Conservation (phyloP, 2,888 invertebrate species). For the Hipparchia sbordonii region DNA sequence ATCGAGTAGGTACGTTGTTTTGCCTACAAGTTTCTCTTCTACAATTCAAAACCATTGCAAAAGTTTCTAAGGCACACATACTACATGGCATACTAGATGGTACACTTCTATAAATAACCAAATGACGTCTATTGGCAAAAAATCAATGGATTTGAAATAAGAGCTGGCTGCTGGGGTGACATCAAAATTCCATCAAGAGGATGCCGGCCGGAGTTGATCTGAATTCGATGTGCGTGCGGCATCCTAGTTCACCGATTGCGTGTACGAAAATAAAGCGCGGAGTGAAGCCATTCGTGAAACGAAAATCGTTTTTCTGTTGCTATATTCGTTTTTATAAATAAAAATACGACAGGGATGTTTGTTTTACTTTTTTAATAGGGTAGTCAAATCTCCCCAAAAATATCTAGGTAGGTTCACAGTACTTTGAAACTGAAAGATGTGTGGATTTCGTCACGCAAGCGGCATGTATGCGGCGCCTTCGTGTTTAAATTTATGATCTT, state of each 20-base stretch:
- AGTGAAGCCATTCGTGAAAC: slow-evolving; percentile 33
- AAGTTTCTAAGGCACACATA: no score
- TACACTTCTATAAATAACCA: slow-evolving; percentile 2
- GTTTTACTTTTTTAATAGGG: slow-evolving; percentile 4
- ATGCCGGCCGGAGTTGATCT: slow-evolving; percentile 59
- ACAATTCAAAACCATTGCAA: no score
- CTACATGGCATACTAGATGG: no score
- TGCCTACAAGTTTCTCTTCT: no score
- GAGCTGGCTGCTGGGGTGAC: slow-evolving; percentile 51
- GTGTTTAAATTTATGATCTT: no score
- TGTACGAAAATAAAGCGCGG: slow-evolving; percentile 36
- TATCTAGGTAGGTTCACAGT: no score
- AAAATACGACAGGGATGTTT: slow-evolving; percentile 1
- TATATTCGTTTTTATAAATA: slow-evolving; percentile 25
- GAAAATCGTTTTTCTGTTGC: slow-evolving; percentile 29
- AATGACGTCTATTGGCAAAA: slow-evolving; percentile 12
- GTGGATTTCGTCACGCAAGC: no score
- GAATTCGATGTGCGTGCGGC: slow-evolving; percentile 68
- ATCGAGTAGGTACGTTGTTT: no score
- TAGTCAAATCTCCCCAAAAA: no score
- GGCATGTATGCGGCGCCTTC: no score
- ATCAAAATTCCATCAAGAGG: slow-evolving; percentile 71
- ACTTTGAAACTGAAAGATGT: no score
- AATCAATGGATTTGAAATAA: slow-evolving; percentile 37
- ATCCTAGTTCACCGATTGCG: slow-evolving; percentile 54